phyloP scores from a whole-genome alignment of 2,113 vertebrate genomes.

The Pelusios castaneus region DNA sequence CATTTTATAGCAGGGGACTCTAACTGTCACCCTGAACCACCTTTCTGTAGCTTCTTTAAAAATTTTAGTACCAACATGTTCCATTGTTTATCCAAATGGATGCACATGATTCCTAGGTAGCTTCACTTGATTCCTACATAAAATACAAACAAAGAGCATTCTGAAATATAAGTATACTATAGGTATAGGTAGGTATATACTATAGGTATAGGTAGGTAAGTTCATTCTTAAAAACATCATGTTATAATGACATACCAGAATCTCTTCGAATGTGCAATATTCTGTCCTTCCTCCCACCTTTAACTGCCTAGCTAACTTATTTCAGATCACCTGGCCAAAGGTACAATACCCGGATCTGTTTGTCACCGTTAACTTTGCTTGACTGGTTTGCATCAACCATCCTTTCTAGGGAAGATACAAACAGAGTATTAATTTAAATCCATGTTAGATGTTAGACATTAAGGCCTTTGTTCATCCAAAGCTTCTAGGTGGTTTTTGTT shows the following conservation, averaged over 20 bases:
- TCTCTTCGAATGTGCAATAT: background rate
- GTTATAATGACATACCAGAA: background rate
- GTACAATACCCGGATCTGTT: background rate
- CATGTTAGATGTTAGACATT: background rate
- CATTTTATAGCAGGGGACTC: background rate
- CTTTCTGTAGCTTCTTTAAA: background rate
- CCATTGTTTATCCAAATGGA: fast-evolving
- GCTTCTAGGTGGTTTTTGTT: background rate
- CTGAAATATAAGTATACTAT: background rate
- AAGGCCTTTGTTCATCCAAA: background rate
- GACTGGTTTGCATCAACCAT: background rate
- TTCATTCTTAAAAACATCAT: background rate
- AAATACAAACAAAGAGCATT: background rate
- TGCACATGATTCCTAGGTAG: background rate
- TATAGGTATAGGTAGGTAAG: background rate
- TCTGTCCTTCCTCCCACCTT: background rate
- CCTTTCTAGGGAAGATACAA: background rate
- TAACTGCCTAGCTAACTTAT: background rate
- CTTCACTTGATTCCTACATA: background rate
- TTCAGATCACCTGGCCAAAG: background rate
- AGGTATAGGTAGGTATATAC: background rate
- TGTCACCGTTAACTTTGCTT: background rate
- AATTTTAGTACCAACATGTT: background rate
- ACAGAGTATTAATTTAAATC: background rate
- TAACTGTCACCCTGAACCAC: background rate